A percentile compares a stretch with the other conserved stretches of the same genome.
Conservation (phyloP, 2,797 vertebrate species). For the Cottoperca gobio region DNA sequence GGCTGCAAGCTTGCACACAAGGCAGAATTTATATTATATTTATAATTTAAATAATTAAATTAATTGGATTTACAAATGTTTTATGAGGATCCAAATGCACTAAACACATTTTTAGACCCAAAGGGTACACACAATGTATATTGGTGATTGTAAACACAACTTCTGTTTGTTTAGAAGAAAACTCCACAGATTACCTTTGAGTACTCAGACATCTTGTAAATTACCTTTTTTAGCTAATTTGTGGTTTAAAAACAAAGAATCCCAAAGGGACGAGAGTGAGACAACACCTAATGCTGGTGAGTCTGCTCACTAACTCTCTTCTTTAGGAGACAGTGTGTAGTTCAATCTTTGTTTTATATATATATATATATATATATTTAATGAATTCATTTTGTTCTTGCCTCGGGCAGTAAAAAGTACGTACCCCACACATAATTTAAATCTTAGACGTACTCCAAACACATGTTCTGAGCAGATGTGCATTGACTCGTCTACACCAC, state of each 20-base stretch:
- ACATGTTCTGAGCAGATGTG: neutral
- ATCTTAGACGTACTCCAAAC: neutral
- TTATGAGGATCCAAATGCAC: neutral
- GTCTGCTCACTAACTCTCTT: neutral
- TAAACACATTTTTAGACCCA: neutral
- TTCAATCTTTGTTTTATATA: too few relatives aligned
- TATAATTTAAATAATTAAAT: neutral
- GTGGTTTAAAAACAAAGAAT: neutral
- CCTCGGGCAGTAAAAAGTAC: neutral
- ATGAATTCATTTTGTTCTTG: neutral
- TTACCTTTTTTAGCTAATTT: neutral
- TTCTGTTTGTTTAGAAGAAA: conserved; percentile 7
- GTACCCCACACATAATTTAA: neutral
- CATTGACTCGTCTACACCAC: neutral
- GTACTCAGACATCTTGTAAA: neutral
- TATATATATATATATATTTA: neutral
- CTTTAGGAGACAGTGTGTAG: neutral
- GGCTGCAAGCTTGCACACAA: neutral
- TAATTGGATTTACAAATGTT: neutral
- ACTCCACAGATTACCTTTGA: neutral
- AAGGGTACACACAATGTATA: neutral
- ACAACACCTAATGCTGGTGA: neutral
- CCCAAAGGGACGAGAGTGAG: neutral
- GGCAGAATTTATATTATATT: neutral
- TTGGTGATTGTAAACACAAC: neutral